These are phyloP conservation scores for Spilarctia lutea DNA, from an alignment of 2,888 invertebrate genomes.

Conservation along the genomic window DNA sequence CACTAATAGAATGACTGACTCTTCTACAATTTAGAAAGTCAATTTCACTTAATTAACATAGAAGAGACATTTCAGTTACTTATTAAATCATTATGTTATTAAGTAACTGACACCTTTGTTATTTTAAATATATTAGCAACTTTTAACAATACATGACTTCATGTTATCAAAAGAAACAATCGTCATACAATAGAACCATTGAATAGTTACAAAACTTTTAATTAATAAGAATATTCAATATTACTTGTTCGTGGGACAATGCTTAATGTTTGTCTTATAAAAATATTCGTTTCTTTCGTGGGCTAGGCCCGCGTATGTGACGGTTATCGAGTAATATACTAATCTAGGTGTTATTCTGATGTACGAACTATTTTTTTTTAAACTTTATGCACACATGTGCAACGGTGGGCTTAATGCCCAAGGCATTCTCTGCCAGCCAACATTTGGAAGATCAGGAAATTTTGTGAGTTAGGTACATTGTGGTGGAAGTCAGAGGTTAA, in stretches of 20 bases:
- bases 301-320: too few relatives aligned
- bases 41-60: slow-evolving; percentile 42
- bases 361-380: too few relatives aligned
- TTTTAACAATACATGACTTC: slow-evolving; percentile 20
- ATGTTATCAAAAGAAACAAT: slow-evolving; percentile 1
- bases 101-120: not conserved
- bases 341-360: too few relatives aligned
- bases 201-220: not conserved
- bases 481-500: too few relatives aligned
- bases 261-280: not conserved
- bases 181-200: not conserved
- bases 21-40: slow-evolving; percentile 41
- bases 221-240: not conserved
- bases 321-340: too few relatives aligned
- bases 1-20: slow-evolving; percentile 37
- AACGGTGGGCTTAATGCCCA: too few relatives aligned
- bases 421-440: too few relatives aligned
- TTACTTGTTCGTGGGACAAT: not conserved
- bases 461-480: too few relatives aligned
- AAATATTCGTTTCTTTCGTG: not conserved
- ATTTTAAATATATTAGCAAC: not conserved
- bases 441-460: too few relatives aligned
- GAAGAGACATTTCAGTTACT: slow-evolving; percentile 37
- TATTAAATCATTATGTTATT: slow-evolving; percentile 11
- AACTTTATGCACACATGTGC: too few relatives aligned